A percentile compares a stretch with the other conserved stretches of the same genome.
Evolutionary conservation across 2,797 vertebrate genomes (phyloP).

Genomic region (Nothura maculosa): DNA sequence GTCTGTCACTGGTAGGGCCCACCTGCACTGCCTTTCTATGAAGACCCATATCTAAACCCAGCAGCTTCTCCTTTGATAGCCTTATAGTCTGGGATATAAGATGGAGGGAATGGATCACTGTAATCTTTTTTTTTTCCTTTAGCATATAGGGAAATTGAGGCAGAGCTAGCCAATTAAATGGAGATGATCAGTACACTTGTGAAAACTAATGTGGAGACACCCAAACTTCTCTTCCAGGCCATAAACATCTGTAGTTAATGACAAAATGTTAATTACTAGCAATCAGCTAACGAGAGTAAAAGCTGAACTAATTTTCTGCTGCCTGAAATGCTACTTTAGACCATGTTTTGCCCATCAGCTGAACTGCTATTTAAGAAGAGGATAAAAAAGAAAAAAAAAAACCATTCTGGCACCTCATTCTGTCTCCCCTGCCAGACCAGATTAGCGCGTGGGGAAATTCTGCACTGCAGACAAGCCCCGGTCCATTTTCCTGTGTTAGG

Average conservation of each 20-base stretch:
- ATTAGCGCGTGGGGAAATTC: background rate
- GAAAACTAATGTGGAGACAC: slow-evolving; percentile 12
- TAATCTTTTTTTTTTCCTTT: background rate
- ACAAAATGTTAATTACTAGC: slow-evolving; percentile 75
- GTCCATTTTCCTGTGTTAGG: background rate
- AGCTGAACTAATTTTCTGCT: slow-evolving; percentile 75
- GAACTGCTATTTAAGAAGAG: slow-evolving; percentile 64
- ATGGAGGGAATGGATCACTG: background rate
- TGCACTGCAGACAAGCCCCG: background rate
- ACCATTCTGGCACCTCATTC: background rate
- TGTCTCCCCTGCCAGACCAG: slow-evolving; percentile 52
- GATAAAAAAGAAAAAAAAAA: slow-evolving; percentile 47
- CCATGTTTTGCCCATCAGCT: slow-evolving; percentile 67
- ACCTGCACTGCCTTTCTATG: background rate
- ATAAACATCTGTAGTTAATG: slow-evolving; percentile 75
- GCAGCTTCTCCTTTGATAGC: background rate
- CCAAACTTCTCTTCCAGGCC: slow-evolving; percentile 65
- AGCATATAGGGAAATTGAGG: slow-evolving; percentile 45
- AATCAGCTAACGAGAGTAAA: slow-evolving; percentile 77
- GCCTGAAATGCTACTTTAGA: slow-evolving; percentile 67
- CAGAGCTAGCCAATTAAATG: slow-evolving; percentile 54
- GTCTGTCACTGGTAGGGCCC: background rate
- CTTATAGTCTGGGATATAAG: background rate
- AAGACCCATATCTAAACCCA: background rate
- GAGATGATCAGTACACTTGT: slow-evolving; percentile 58